These are phyloP conservation scores for Sarcophaga bullata DNA, from an alignment of 1,140 invertebrate species.

Conservation along the genomic window DNA sequence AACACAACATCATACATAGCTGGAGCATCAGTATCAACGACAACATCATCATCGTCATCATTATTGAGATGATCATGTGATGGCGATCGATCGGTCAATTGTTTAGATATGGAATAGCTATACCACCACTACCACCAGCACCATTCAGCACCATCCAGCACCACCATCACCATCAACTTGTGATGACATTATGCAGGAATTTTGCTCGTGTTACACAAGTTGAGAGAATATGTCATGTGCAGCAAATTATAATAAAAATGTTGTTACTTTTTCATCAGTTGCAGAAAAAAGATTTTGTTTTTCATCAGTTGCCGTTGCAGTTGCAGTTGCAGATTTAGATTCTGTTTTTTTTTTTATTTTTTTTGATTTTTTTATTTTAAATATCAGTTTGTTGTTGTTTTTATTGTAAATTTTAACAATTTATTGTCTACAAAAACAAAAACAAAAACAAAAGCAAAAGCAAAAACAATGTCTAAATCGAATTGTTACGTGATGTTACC, in stretches of 20 bases:
- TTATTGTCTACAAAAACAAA: not conserved
- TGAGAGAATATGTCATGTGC: constrained; percentile 39
- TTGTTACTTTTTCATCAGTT: constrained; percentile 23
- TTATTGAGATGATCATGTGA: not conserved
- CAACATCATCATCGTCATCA: constrained; percentile 47
- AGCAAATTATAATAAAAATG: constrained; percentile 41
- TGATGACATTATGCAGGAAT: constrained; percentile 36
- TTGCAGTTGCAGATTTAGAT: too few relatives aligned
- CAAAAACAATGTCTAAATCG: not conserved
- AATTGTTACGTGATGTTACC: not conserved
- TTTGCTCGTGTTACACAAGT: constrained; percentile 39
- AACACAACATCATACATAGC: too few relatives aligned
- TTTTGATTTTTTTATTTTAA: not conserved
- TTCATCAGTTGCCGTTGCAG: not conserved
- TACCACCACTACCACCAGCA: too few relatives aligned
- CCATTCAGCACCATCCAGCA: not conserved
- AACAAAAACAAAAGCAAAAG: too few relatives aligned
- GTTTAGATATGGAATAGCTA: constrained; percentile 22
- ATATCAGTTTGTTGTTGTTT: too few relatives aligned
- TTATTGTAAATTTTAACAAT: too few relatives aligned
- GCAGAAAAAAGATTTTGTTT: not conserved
- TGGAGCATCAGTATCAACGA: constrained; percentile 46
- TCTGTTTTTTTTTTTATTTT: too few relatives aligned
- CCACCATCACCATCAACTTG: not conserved
- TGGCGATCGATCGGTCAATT: constrained; percentile 25